Conservation (phyloP, 2,797 vertebrate species). For the Enteromius viviparus region DNA sequence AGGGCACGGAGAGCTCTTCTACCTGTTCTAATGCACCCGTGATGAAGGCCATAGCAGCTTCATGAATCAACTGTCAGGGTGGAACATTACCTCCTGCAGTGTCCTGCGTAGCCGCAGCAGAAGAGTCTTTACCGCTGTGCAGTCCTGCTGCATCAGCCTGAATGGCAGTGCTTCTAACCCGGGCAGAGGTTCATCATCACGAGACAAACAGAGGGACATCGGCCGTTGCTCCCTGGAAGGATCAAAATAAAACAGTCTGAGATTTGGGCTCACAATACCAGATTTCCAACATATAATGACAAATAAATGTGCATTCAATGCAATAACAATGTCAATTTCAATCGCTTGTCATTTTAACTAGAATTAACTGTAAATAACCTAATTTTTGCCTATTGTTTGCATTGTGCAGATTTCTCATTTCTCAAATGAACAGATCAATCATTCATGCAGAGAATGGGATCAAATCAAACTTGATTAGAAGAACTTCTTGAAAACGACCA, state of each 20-base stretch:
- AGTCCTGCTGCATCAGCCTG: conserved; percentile 95
- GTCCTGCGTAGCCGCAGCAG: conserved; percentile 92
- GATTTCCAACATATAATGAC: not conserved
- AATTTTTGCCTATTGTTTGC: not conserved
- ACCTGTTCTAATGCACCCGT: conserved; percentile 38
- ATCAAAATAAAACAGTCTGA: conserved; percentile 43
- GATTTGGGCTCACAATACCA: not conserved
- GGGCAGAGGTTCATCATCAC: conserved; percentile 82
- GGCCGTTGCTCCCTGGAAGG: conserved; percentile 79
- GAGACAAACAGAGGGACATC: conserved; percentile 69
- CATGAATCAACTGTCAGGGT: conserved; percentile 46
- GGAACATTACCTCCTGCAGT: conserved; percentile 90
- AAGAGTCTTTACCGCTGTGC: conserved; percentile 92
- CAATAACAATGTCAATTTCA: not conserved
- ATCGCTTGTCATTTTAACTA: not conserved
- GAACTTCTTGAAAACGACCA: conserved; percentile 25
- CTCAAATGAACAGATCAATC: not conserved
- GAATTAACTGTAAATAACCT: conserved; percentile 24
- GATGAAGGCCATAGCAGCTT: conserved; percentile 35
- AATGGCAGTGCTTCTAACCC: conserved; percentile 90
- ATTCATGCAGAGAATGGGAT: not conserved
- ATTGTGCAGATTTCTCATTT: conserved; percentile 14
- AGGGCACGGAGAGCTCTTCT: conserved; percentile 26
- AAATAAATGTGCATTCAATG: not conserved
- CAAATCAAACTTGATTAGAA: conserved; percentile 41